These are phyloP conservation scores for Panurus biarmicus DNA, from an alignment of 2,113 vertebrate species.

Conservation along the genomic window DNA sequence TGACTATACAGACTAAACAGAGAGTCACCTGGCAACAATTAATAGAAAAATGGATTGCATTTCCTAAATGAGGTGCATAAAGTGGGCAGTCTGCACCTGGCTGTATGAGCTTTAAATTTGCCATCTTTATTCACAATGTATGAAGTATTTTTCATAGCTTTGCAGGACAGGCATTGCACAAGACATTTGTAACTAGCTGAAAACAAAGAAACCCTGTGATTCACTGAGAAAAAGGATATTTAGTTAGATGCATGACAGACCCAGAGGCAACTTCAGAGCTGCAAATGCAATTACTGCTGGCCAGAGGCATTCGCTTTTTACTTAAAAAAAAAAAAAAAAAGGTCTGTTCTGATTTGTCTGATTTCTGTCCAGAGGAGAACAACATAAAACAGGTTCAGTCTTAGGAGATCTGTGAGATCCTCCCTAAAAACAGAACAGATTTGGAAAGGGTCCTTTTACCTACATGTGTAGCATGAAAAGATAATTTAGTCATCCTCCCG, in stretches of 20 bases:
- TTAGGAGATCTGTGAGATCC: background rate
- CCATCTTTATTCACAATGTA: slow-evolving; percentile 4
- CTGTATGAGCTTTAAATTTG: slow-evolving; percentile 24
- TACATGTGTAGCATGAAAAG: background rate
- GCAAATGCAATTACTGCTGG: slow-evolving; percentile 27
- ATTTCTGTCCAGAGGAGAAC: background rate
- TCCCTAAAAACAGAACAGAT: background rate
- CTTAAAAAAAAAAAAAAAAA: background rate
- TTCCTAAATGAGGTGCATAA: slow-evolving; percentile 58
- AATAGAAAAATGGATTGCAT: slow-evolving; percentile 54
- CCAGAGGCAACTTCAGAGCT: slow-evolving; percentile 16
- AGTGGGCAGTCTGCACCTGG: slow-evolving; percentile 57
- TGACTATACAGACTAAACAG: slow-evolving; percentile 59
- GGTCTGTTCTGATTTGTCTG: background rate
- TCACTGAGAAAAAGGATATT: slow-evolving; percentile 23
- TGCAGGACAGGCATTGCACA: slow-evolving; percentile 31
- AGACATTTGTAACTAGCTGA: slow-evolving; percentile 49
- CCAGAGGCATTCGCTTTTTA: slow-evolving; percentile 17
- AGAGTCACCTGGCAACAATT: slow-evolving; percentile 57
- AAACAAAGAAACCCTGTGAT: slow-evolving; percentile 60
- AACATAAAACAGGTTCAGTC: background rate
- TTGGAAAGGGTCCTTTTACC: background rate
- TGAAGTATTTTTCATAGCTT: slow-evolving; percentile 41
- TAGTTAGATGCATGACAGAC: slow-evolving; percentile 40
- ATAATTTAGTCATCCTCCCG: background rate